phyloP scores from a whole-genome alignment of 2,797 vertebrate species.

The Danio jaintianensis region DNA sequence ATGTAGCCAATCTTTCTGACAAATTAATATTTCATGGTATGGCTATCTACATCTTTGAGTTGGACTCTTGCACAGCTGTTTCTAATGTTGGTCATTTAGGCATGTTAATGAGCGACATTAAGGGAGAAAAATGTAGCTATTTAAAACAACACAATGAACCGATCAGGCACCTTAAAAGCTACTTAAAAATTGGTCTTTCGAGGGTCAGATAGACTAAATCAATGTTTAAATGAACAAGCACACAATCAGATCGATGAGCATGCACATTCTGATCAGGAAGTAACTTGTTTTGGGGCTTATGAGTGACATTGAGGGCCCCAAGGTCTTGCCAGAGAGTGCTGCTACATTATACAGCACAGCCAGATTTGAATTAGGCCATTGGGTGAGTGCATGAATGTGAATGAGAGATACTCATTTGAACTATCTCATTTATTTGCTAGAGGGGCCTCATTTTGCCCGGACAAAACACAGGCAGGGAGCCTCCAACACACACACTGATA shows the following conservation, averaged over 20 bases:
- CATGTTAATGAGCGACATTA: slow-evolving; percentile 60
- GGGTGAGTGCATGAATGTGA: slow-evolving; percentile 75
- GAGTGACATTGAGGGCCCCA: slow-evolving; percentile 53
- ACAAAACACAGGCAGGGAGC: slow-evolving; percentile 78
- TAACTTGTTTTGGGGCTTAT: slow-evolving; percentile 33
- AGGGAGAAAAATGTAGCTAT: slow-evolving; percentile 42
- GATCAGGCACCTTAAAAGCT: slow-evolving; percentile 16
- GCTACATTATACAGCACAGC: slow-evolving; percentile 72
- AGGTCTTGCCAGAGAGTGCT: slow-evolving; percentile 59
- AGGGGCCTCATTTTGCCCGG: slow-evolving; percentile 71
- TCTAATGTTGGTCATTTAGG: slow-evolving; percentile 59
- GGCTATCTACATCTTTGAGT: slow-evolving; percentile 62
- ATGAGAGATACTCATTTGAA: slow-evolving; percentile 80
- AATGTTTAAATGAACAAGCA: slow-evolving; percentile 2
- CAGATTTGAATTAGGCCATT: slow-evolving; percentile 75
- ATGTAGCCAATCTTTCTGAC: slow-evolving; percentile 61
- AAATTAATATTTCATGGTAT: slow-evolving; percentile 66
- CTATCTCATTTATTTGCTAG: slow-evolving; percentile 80
- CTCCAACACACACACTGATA: slow-evolving; percentile 55
- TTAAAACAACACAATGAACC: slow-evolving; percentile 18
- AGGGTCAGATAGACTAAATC: background rate
- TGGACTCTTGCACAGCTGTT: slow-evolving; percentile 62
- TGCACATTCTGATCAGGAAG: slow-evolving; percentile 1
- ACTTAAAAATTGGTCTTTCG: background rate
- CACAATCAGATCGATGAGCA: background rate